Evolutionary conservation across 2,888 invertebrate species (phyloP).

Genomic region (Ornithoptera alexandrae): DNA sequence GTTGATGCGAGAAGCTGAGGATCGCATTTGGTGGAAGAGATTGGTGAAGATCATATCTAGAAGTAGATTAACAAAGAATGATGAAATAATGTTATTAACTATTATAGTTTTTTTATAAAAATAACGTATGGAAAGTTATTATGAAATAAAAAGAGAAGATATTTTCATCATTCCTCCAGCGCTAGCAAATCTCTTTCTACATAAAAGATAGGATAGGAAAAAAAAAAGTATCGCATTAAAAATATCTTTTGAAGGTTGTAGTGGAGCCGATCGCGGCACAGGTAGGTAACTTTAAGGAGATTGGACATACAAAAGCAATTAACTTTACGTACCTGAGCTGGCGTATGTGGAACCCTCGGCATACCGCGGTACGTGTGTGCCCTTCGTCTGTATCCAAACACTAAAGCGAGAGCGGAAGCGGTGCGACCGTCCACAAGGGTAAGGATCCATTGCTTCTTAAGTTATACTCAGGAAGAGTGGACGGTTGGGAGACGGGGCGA

Average conservation of each 20-base stretch:
- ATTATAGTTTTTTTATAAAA: too few relatives aligned
- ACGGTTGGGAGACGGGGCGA: conserved; percentile 16
- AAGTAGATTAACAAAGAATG: too few relatives aligned
- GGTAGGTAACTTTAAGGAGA: conserved; percentile 67
- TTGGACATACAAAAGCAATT: conserved; percentile 78
- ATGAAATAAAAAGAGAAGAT: too few relatives aligned
- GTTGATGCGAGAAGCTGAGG: too few relatives aligned
- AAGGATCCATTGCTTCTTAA: conserved; percentile 8
- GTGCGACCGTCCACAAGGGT: too few relatives aligned
- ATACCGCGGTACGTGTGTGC: conserved; percentile 34
- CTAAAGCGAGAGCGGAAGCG: not conserved
- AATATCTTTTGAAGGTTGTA: conserved; percentile 16
- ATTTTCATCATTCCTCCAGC: too few relatives aligned
- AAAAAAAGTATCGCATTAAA: conserved; percentile 7
- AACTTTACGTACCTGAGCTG: conserved; percentile 72
- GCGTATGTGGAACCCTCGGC: conserved; percentile 47
- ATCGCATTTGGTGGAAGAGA: too few relatives aligned
- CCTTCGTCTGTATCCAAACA: conserved; percentile 26
- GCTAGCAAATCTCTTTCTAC: not conserved
- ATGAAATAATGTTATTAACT: too few relatives aligned
- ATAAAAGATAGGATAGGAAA: not conserved
- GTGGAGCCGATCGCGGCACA: conserved; percentile 39
- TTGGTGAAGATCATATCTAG: too few relatives aligned
- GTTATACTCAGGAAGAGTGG: not conserved
- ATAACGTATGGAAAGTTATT: too few relatives aligned